Base-by-base conservation (phyloP, 1,140 invertebrate genomes). In the Papilio polyxenes region DNA sequence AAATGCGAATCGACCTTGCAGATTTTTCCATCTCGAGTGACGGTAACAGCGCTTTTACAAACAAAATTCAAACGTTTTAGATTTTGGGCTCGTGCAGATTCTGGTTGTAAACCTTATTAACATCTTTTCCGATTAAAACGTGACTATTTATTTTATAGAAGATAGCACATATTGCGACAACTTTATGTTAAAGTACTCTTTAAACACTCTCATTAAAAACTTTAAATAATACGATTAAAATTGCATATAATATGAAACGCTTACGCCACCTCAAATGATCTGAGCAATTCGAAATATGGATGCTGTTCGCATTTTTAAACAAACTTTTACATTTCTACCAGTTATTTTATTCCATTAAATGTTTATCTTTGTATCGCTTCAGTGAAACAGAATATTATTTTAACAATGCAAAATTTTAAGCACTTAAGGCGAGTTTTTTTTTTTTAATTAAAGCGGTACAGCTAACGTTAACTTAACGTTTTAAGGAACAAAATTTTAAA, bases 281-380 rank as follows among this genome's bases (percentile, higher is more conserved):
- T 49, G 78, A 65, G 59, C 56, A 80, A 80, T 80, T 59, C 78
- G 40, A 80, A 65, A 80, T 80, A 80, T 80, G 59, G 40, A 69
- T 48, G 59, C 59, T 48, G 78, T 69, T 65, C 78, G 44, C 78
- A 37, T 80, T 80, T 40, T 80, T 80, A 48, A 65, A 65, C 78
- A 65, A 65, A 80, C 56, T 80, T 80, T 65, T 80, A 59, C 69
- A 80, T 80, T 80, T 48, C 51, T 69, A 40, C 37, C 37, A 80
- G 78, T 80, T 49, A 80, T 80, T 80, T 78, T 80, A 69, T 80
- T n/a, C 78, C 78, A 69, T 80, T 80, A 80, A 80, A 80, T 59
- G 78, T 69, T 80, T 80, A 80, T 80, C 78, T 80, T 80, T 80
- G 56, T 69, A 80, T 80, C 78, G 78, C 78, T 80, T 65, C 37